Evolutionary conservation across 2,797 vertebrate genomes (phyloP).

Genomic region (Anniella stebbinsi): DNA sequence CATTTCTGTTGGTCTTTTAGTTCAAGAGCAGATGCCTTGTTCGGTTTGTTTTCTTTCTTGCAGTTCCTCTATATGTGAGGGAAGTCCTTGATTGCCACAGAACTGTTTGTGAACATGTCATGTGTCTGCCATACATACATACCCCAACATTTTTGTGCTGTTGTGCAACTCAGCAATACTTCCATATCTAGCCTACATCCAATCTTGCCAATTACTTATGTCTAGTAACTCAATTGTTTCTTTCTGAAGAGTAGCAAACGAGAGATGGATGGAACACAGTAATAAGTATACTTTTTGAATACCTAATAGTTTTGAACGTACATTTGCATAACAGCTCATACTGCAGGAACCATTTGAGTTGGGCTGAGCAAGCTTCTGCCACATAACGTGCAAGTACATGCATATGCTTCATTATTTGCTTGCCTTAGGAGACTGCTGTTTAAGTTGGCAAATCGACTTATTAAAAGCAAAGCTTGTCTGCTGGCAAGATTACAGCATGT

Average conservation of each 20-base stretch:
- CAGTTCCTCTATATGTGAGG: not conserved
- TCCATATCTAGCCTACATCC: not conserved
- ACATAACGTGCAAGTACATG: conserved; percentile 80
- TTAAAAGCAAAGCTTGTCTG: conserved; percentile 83
- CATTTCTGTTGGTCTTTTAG: not conserved
- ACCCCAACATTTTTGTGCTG: not conserved
- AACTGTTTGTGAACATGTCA: not conserved
- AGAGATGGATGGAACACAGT: not conserved
- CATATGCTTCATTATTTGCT: conserved; percentile 88
- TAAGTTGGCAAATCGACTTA: conserved; percentile 88
- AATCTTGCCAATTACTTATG: not conserved
- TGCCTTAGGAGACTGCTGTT: conserved; percentile 85
- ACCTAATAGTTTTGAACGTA: not conserved
- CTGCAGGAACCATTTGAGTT: conserved; percentile 70
- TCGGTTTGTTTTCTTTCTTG: not conserved
- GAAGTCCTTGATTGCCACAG: not conserved
- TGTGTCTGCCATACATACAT: not conserved
- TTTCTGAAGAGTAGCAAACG: not conserved
- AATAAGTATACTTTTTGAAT: conserved; percentile 43
- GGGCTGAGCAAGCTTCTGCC: conserved; percentile 62
- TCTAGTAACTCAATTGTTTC: too few relatives aligned
- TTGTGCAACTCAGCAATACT: not conserved
- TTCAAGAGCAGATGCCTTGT: not conserved
- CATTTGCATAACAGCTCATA: conserved; percentile 26
- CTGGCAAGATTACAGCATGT: conserved; percentile 82